Evolutionary conservation across 2,888 invertebrate genomes (phyloP).

Genomic region (Amphipoea lucens): DNA sequence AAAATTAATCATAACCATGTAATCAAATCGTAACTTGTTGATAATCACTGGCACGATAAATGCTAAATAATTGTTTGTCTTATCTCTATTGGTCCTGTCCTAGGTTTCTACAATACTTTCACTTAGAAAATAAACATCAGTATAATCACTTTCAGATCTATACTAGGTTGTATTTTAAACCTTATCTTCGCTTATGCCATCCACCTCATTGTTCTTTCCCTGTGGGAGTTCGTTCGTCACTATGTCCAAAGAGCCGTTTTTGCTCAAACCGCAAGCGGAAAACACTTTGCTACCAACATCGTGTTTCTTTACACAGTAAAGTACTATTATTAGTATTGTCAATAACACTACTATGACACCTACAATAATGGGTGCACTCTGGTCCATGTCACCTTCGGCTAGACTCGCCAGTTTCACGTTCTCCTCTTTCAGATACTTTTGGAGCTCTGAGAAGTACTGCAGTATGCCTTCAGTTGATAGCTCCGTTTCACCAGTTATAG

Average conservation of each 20-base stretch:
- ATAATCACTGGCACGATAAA: conserved; percentile 52
- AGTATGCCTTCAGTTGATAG: conserved; percentile 84
- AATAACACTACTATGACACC: conserved; percentile 81
- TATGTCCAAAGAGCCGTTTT: conserved; percentile 87
- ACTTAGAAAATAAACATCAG: conserved; percentile 49
- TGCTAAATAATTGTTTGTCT: conserved; percentile 50
- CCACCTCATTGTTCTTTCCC: conserved; percentile 78
- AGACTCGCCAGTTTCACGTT: conserved; percentile 74
- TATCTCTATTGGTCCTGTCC: conserved; percentile 35
- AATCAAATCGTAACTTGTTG: conserved; percentile 52
- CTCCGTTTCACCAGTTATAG: conserved; percentile 85
- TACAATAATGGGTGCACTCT: conserved; percentile 83
- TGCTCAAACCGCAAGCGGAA: conserved; percentile 82
- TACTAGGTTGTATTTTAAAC: conserved; percentile 69
- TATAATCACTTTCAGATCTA: conserved; percentile 54
- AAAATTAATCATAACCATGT: conserved; percentile 38
- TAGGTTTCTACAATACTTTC: conserved; percentile 52
- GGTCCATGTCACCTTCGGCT: conserved; percentile 79
- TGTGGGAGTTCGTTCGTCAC: conserved; percentile 82
- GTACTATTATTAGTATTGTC: conserved; percentile 79
- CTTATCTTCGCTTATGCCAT: conserved; percentile 85
- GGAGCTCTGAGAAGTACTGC: conserved; percentile 81
- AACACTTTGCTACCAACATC: conserved; percentile 78
- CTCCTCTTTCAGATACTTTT: conserved; percentile 78
- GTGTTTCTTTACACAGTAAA: conserved; percentile 85